Evolutionary conservation across 2,113 vertebrate species (phyloP).

Genomic region (Lepidiolamprologus cunningtoni): DNA sequence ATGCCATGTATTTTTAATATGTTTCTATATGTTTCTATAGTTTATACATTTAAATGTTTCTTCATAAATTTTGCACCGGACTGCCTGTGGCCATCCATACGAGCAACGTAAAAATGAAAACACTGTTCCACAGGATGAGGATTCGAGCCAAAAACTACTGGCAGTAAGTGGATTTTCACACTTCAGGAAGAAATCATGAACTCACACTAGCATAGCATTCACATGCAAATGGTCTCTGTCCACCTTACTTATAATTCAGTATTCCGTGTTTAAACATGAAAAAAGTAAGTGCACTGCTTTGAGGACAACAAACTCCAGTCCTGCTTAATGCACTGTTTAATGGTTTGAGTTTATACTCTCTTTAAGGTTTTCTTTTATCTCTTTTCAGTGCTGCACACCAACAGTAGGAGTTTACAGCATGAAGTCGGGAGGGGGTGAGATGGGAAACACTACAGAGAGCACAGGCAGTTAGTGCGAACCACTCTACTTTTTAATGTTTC

Average conservation of each 20-base stretch:
- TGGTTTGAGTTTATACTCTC: neutral
- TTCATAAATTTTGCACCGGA: constrained; percentile 36
- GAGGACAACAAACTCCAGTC: constrained; percentile 1
- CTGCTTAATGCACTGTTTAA: neutral
- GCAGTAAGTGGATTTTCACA: constrained; percentile 55
- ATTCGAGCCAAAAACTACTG: constrained; percentile 55
- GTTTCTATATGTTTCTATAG: neutral
- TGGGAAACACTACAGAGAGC: constrained; percentile 30
- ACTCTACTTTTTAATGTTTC: constrained; percentile 63
- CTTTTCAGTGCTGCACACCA: constrained; percentile 11
- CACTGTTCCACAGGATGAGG: constrained; percentile 15
- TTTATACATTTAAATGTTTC: neutral
- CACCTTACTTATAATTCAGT: constrained; percentile 1
- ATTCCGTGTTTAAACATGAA: neutral
- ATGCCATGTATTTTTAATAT: constrained; percentile 25
- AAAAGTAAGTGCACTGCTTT: neutral
- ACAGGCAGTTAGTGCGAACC: constrained; percentile 59
- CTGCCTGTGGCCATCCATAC: constrained; percentile 20
- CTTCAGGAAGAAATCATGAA: constrained; percentile 46
- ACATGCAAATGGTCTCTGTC: constrained; percentile 36
- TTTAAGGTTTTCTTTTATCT: neutral
- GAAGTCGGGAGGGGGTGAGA: neutral
- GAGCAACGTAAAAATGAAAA: constrained; percentile 40
- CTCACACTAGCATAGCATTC: constrained; percentile 33
- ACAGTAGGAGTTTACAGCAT: constrained; percentile 18